A percentile compares a stretch with the other conserved stretches of the same genome.
Conservation (phyloP, 2,113 vertebrate genomes). For the Girardinichthys multiradiatus region DNA sequence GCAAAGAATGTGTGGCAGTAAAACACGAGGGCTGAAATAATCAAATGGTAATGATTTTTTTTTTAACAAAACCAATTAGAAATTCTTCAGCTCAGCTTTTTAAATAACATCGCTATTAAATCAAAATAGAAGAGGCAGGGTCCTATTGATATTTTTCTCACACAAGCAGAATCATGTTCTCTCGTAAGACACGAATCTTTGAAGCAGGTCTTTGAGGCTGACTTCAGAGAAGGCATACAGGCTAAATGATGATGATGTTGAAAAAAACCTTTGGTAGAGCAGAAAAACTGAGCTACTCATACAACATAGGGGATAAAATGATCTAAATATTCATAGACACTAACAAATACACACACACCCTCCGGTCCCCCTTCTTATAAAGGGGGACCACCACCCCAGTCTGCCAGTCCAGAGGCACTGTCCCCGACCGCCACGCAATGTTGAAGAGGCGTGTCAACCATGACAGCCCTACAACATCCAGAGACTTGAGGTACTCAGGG, state of each 20-base stretch:
- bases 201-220: slow-evolving; percentile 74
- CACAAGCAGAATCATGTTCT: slow-evolving; percentile 63
- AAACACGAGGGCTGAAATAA: slow-evolving; percentile 62
- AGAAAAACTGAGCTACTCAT: slow-evolving; percentile 9
- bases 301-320: neutral
- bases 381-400: too few species aligned
- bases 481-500: too few species aligned
- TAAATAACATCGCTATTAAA: slow-evolving; percentile 67
- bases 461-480: too few species aligned
- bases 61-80: slow-evolving; percentile 65
- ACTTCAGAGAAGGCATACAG: slow-evolving; percentile 64
- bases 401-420: too few species aligned
- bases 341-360: too few species aligned
- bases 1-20: slow-evolving; percentile 43
- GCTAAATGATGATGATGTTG: slow-evolving; percentile 49
- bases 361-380: too few species aligned
- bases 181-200: slow-evolving; percentile 63
- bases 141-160: slow-evolving; percentile 76
- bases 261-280: slow-evolving; percentile 9
- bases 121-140: slow-evolving; percentile 55
- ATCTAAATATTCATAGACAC: neutral
- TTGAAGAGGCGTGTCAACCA: too few species aligned
- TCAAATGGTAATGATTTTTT: slow-evolving; percentile 72
- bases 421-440: too few species aligned
- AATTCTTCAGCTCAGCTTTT: slow-evolving; percentile 65